These are phyloP conservation scores for Margarornis squamiger DNA, from an alignment of 2,797 vertebrate genomes.

Conservation along the genomic window DNA sequence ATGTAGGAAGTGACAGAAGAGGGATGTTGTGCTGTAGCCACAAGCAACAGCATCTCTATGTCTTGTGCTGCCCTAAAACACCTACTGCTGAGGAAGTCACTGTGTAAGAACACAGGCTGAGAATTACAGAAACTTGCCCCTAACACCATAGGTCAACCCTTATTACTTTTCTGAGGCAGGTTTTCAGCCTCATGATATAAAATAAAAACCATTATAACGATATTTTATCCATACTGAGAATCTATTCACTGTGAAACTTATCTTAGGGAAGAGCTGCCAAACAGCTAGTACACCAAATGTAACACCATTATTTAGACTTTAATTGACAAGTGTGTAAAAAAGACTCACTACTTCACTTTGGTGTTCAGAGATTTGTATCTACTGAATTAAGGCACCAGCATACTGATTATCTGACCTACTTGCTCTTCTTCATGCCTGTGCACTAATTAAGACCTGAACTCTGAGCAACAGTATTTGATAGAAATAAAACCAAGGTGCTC, in stretches of 20 bases:
- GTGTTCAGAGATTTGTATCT: not conserved
- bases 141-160: not conserved
- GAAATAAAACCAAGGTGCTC: not conserved
- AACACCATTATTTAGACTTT: not conserved
- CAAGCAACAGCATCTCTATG: not conserved
- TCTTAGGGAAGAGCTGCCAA: not conserved
- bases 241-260: not conserved
- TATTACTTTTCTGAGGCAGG: not conserved
- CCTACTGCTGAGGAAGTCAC: not conserved
- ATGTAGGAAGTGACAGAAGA: not conserved
- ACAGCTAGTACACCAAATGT: not conserved
- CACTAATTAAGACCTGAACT: conserved; percentile 39
- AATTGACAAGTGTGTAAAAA: not conserved
- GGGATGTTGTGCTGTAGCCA: not conserved
- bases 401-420: not conserved
- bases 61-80: not conserved
- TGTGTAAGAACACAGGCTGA: not conserved
- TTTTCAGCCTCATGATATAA: not conserved
- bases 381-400: not conserved
- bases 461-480: not conserved
- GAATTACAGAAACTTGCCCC: not conserved
- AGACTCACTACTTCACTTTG: not conserved
- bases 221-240: not conserved
- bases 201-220: not conserved
- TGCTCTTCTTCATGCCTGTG: not conserved